A percentile compares a stretch with the other conserved stretches of the same genome.
Conservation (phyloP, 1,140 invertebrate genomes). For the Brachionus koreanus region DNA sequence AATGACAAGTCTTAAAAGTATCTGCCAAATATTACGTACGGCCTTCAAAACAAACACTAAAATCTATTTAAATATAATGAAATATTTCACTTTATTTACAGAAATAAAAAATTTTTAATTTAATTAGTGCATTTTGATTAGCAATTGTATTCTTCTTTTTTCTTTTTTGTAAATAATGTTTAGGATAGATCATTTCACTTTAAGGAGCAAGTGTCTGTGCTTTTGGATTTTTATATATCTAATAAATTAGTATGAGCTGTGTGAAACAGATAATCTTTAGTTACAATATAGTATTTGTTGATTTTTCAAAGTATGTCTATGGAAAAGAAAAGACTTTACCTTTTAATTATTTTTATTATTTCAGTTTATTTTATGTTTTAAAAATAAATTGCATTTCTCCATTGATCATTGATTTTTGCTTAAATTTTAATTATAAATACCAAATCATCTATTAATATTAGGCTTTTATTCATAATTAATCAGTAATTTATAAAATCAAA, state of each 20-base stretch:
- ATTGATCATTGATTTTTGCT: not conserved
- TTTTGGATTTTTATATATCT: too few relatives aligned
- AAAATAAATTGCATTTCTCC: not conserved
- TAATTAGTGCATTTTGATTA: not conserved
- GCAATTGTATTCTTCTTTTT: too few relatives aligned
- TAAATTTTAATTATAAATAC: not conserved
- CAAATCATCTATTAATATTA: not conserved
- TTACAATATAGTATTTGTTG: too few relatives aligned
- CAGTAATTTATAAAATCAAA: not conserved
- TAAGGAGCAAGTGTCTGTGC: too few relatives aligned
- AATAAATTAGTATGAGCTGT: too few relatives aligned
- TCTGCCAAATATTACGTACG: not conserved
- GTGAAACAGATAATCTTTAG: too few relatives aligned
- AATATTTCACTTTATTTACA: not conserved
- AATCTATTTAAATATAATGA: not conserved
- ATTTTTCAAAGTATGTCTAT: too few relatives aligned
- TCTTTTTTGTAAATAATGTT: too few relatives aligned
- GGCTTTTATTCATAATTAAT: conserved; percentile 5
- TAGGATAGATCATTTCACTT: too few relatives aligned
- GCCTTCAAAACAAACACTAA: not conserved
- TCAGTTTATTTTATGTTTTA: not conserved
- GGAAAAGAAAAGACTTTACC: not conserved
- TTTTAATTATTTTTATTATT: not conserved
- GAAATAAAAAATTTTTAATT: not conserved
- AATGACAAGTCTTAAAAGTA: not conserved